A percentile compares a stretch with the other conserved stretches of the same genome.
Conservation (phyloP, 2,888 invertebrate species). For the Pyralis farinalis region DNA sequence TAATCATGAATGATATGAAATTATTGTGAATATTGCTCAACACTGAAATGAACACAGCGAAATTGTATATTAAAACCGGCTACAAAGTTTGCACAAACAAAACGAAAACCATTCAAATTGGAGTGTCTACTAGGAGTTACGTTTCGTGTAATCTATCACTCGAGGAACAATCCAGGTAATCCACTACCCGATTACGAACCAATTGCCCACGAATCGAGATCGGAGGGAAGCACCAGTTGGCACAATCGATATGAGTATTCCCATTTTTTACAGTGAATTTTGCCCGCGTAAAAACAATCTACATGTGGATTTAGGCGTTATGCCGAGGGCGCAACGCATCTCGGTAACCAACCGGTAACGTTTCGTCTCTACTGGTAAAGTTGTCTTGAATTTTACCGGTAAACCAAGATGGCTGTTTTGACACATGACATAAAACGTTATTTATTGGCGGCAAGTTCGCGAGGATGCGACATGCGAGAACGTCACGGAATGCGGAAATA, state of each 20-base stretch:
- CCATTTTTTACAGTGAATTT: slow-evolving; percentile 50
- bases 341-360: slow-evolving; percentile 18
- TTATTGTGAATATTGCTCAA: too few relatives aligned
- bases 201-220: slow-evolving; percentile 65
- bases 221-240: slow-evolving; percentile 76
- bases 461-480: slow-evolving; percentile 71
- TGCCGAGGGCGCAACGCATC: slow-evolving; percentile 21
- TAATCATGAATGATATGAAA: too few relatives aligned
- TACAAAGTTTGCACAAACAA: slow-evolving; percentile 17
- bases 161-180: slow-evolving; percentile 46
- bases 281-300: slow-evolving; percentile 25
- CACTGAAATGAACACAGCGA: background rate
- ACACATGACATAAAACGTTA: slow-evolving; percentile 75
- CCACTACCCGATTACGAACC: slow-evolving; percentile 52
- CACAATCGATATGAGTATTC: slow-evolving; percentile 70
- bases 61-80: background rate
- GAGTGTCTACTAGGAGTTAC: slow-evolving; percentile 31
- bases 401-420: slow-evolving; percentile 67
- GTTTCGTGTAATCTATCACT: slow-evolving; percentile 29
- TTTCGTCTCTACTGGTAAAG: slow-evolving; percentile 31
- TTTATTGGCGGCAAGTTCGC: slow-evolving; percentile 74
- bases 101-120: slow-evolving; percentile 23
- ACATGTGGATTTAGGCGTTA: slow-evolving; percentile 5
- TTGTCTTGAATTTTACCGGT: slow-evolving; percentile 46
- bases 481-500: slow-evolving; percentile 71